Evolutionary conservation across 2,888 invertebrate genomes (phyloP).

Genomic region (Drosophila vallismaia): DNA sequence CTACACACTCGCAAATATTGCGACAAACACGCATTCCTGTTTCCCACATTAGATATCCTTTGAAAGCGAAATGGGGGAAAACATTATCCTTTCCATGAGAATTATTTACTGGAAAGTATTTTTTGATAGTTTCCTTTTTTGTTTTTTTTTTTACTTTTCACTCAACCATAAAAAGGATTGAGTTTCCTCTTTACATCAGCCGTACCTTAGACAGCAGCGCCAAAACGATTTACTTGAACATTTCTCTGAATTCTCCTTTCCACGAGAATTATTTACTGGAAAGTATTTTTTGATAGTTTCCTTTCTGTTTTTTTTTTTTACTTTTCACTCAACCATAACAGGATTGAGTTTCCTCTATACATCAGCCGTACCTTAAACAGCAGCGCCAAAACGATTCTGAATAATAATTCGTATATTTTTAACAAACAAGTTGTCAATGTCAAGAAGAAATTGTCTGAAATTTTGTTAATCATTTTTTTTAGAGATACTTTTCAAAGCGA

Average conservation of each 20-base stretch:
- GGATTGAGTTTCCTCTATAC: not conserved
- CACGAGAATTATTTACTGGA: not conserved
- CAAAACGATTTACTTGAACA: no score
- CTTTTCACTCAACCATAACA: not conserved
- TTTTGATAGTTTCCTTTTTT: not conserved
- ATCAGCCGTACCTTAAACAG: not conserved
- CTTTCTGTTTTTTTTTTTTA: not conserved
- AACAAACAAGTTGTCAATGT: conserved; percentile 1
- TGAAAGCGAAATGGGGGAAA: not conserved
- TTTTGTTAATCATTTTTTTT: not conserved
- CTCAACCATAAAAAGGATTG: not conserved
- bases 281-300: conserved; percentile 1
- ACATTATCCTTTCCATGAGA: not conserved
- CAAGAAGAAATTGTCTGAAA: not conserved
- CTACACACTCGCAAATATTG: conserved; percentile 1
- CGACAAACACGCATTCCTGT: conserved; percentile 7
- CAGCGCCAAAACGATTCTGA: not conserved
- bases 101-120: conserved; percentile 1
- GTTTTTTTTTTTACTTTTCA: not conserved
- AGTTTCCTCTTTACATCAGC: not conserved
- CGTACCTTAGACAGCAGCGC: not conserved
- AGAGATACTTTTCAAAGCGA: not conserved
- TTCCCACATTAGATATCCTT: conserved; percentile 13
- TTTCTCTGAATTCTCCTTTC: not conserved
- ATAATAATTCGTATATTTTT: not conserved